Evolutionary conservation across 2,797 vertebrate genomes (phyloP).

Genomic region (Ctenosaura bakeri): DNA sequence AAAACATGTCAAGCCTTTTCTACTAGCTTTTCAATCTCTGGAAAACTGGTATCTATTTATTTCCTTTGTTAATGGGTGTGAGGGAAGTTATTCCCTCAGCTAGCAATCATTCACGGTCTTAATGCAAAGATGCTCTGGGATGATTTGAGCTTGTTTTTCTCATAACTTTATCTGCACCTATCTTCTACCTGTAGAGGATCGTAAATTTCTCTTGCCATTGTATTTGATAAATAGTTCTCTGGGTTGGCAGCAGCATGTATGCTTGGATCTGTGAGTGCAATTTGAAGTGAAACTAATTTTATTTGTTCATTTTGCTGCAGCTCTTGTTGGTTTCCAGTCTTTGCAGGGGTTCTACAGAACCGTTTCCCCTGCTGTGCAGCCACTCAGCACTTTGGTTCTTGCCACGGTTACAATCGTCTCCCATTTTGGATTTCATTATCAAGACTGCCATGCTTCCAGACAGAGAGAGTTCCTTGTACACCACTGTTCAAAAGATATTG

Average conservation of each 20-base stretch:
- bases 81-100: neutral
- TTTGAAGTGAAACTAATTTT: neutral
- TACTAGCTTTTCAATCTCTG: too few relatives aligned
- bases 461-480: too few relatives aligned
- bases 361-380: neutral
- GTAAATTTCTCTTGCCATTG: neutral
- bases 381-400: neutral
- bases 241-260: neutral
- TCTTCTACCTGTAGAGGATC: neutral
- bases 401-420: too few relatives aligned
- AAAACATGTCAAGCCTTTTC: too few relatives aligned
- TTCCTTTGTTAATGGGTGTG: neutral
- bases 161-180: neutral
- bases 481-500: too few relatives aligned
- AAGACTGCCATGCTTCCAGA: too few relatives aligned
- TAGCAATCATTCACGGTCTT: neutral
- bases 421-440: too few relatives aligned
- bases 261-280: neutral
- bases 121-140: neutral
- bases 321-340: neutral
- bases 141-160: neutral
- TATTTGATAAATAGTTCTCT: neutral
- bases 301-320: neutral
- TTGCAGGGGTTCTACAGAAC: neutral
- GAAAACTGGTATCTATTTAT: neutral